phyloP scores from a whole-genome alignment of 2,797 vertebrate species.

The Neomorphus geoffroyi region DNA sequence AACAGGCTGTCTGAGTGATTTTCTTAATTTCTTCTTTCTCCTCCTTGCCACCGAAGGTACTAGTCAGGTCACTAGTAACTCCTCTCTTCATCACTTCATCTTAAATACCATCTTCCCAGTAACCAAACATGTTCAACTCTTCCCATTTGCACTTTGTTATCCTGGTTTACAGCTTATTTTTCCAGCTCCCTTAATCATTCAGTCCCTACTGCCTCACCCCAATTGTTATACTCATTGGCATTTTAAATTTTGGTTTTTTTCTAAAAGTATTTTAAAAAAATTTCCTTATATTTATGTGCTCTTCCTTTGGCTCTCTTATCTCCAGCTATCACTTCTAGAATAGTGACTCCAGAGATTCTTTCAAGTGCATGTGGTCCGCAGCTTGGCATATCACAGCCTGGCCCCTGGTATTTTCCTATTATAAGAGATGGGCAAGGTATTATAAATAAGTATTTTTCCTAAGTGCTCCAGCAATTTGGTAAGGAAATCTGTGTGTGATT shows the following conservation, averaged over 20 bases:
- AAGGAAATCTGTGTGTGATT: constrained; percentile 22
- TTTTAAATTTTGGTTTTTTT: background rate
- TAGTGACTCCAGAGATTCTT: background rate
- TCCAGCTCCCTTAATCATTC: background rate
- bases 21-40: background rate
- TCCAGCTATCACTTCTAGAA: background rate
- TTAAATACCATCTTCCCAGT: background rate
- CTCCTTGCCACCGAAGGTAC: background rate
- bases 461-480: background rate
- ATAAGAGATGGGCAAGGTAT: background rate
- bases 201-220: background rate
- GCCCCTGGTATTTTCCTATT: background rate
- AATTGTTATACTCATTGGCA: fast-evolving
- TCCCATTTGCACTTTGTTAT: background rate
- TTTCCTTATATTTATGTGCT: background rate
- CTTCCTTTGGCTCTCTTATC: background rate
- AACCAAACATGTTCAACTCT: background rate
- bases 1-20: background rate
- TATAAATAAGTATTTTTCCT: background rate
- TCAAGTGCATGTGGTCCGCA: fast-evolving
- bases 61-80: background rate
- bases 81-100: background rate
- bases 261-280: background rate
- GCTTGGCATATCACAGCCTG: background rate
- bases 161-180: background rate